Evolutionary conservation across 2,888 invertebrate genomes (phyloP).

Genomic region (Cephus rjabovi): DNA sequence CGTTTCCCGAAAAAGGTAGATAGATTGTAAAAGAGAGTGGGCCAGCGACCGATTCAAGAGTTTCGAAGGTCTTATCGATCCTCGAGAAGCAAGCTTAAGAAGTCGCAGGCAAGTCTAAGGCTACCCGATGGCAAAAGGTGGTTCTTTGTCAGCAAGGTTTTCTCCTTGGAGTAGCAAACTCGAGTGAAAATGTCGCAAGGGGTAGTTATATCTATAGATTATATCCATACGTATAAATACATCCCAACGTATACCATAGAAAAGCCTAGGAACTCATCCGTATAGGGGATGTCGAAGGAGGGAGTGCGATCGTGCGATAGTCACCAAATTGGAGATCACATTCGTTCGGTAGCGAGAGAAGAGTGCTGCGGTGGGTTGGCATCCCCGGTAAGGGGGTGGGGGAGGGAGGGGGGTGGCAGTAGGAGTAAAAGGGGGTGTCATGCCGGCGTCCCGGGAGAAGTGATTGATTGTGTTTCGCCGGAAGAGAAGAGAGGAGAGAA

Average conservation of each 20-base stretch:
- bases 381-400: slow-evolving; percentile 29
- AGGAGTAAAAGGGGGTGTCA: slow-evolving; percentile 62
- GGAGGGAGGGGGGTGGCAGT: slow-evolving; percentile 42
- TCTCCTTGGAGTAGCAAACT: background rate
- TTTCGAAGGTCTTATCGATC: background rate
- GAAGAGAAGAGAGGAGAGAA: slow-evolving; percentile 50
- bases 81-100: background rate
- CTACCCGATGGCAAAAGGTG: background rate
- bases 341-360: slow-evolving; percentile 32
- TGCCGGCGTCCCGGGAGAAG: slow-evolving; percentile 60
- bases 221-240: background rate
- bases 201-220: background rate
- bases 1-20: background rate
- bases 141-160: background rate
- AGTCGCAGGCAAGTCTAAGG: background rate
- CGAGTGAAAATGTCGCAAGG: background rate
- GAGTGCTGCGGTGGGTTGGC: slow-evolving; percentile 32
- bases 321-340: slow-evolving; percentile 40
- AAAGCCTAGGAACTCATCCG: background rate
- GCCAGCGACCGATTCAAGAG: background rate
- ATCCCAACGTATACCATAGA: background rate
- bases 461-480: slow-evolving; percentile 67
- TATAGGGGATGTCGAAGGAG: background rate
- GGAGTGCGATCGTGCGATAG: slow-evolving; percentile 30
- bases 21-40: background rate